Conservation (phyloP, 2,113 vertebrate genomes). For the Phrynosoma platyrhinos region DNA sequence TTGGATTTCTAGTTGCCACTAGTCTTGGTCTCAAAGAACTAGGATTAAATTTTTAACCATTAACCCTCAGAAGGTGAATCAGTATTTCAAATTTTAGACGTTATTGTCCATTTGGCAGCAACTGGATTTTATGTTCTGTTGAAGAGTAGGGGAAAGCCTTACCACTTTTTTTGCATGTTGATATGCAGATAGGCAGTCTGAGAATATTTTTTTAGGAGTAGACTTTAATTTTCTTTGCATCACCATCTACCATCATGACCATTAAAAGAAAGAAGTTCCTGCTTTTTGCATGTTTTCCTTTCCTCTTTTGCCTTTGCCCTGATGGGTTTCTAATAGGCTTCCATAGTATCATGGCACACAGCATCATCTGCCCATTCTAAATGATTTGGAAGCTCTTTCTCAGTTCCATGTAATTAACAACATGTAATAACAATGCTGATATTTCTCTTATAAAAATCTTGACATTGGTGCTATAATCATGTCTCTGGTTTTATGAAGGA, state of each 20-base stretch:
- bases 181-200: background rate
- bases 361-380: constrained; percentile 37
- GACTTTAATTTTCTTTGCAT: background rate
- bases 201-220: background rate
- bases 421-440: background rate
- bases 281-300: background rate
- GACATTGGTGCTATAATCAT: constrained; percentile 5
- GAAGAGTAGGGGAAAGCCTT: background rate
- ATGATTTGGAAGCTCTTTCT: background rate
- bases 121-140: background rate
- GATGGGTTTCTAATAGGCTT: background rate
- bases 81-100: constrained; percentile 10
- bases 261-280: background rate
- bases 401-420: constrained; percentile 4
- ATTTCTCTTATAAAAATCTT: constrained; percentile 27
- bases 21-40: background rate
- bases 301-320: background rate
- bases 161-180: background rate
- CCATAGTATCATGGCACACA: background rate
- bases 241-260: background rate
- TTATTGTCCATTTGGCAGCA: background rate
- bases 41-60: background rate
- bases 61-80: background rate
- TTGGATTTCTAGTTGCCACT: background rate
- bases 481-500: constrained; percentile 69